Percentiles rank a stretch among this genome's conserved stretches.
These are phyloP conservation scores for Typhlichthys eigenmanni DNA, from an alignment of 2,797 vertebrate genomes.

Conservation along the genomic window DNA sequence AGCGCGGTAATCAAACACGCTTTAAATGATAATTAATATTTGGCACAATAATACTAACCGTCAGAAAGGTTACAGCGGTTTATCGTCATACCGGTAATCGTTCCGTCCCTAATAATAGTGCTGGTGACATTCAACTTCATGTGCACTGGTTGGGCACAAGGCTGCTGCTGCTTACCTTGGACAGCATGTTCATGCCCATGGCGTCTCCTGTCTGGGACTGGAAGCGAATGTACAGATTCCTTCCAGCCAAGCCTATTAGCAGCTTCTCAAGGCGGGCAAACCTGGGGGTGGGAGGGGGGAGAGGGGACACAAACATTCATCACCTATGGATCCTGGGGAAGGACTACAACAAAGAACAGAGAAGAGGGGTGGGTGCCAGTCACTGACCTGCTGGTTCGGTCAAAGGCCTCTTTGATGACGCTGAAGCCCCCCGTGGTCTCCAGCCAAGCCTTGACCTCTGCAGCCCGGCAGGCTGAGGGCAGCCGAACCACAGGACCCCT, in stretches of 20 bases:
- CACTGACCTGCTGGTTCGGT: constrained; percentile 90
- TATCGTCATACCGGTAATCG: no score
- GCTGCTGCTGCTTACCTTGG: constrained; percentile 77
- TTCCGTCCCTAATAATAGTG: no score
- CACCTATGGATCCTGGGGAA: neutral
- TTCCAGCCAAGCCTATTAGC: constrained; percentile 85
- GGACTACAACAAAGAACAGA: neutral
- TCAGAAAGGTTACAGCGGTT: no score
- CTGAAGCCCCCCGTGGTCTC: constrained; percentile 86
- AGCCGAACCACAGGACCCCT: constrained; percentile 91
- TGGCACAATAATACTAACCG: no score
- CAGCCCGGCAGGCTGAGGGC: constrained; percentile 89
- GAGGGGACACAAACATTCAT: neutral
- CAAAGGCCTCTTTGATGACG: constrained; percentile 88
- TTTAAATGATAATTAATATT: no score
- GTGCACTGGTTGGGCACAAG: neutral
- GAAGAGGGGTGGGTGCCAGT: neutral
- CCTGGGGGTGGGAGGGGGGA: constrained; percentile 60
- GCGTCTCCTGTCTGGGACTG: constrained; percentile 94
- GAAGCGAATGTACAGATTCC: constrained; percentile 93
- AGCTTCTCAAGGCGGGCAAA: constrained; percentile 93
- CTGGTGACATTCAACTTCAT: neutral
- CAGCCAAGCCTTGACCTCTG: constrained; percentile 94
- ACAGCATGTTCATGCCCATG: constrained; percentile 99
- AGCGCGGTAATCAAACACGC: no score